Conservation (phyloP, 92 coral and sea anemone species). For the Phenganax marumi region DNA sequence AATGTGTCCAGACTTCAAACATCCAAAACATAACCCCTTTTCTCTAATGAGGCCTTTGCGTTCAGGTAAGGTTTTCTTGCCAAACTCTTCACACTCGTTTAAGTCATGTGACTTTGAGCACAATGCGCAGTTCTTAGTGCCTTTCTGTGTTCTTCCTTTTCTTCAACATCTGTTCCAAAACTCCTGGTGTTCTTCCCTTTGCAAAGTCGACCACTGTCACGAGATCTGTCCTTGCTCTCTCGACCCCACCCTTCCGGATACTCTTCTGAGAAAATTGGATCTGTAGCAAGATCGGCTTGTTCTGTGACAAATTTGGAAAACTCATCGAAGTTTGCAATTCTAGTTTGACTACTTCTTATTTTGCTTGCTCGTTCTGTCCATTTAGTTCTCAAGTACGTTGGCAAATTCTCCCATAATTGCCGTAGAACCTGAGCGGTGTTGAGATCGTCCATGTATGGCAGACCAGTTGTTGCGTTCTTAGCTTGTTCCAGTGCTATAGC, state of each 20-base stretch:
- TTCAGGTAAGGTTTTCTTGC: constrained; percentile 53
- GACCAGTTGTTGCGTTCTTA: too few species aligned
- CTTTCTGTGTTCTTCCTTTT: background rate
- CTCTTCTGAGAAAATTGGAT: constrained; percentile 60
- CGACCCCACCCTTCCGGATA: background rate
- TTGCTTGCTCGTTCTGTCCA: too few species aligned
- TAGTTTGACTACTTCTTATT: too few species aligned
- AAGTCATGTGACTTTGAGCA: constrained; percentile 56
- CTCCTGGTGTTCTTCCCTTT: background rate
- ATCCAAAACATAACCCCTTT: constrained; percentile 60
- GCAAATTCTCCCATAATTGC: too few species aligned
- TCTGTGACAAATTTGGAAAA: constrained; percentile 34
- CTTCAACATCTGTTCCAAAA: background rate
- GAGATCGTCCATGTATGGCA: too few species aligned
- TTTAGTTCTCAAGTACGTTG: too few species aligned
- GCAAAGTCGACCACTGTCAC: background rate
- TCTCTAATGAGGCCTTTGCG: constrained; percentile 59
- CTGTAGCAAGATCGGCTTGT: constrained; percentile 63
- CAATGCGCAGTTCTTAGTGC: constrained; percentile 44
- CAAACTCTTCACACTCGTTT: constrained; percentile 64
- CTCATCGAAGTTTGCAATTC: too few species aligned
- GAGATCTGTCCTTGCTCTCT: background rate
- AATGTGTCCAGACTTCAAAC: constrained; percentile 51
- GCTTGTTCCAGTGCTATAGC: too few species aligned
- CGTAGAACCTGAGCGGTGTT: too few species aligned